A percentile compares a stretch with the other conserved stretches of the same genome.
phyloP scores from a whole-genome alignment of 2,113 vertebrate species.

The Hassar affinis region DNA sequence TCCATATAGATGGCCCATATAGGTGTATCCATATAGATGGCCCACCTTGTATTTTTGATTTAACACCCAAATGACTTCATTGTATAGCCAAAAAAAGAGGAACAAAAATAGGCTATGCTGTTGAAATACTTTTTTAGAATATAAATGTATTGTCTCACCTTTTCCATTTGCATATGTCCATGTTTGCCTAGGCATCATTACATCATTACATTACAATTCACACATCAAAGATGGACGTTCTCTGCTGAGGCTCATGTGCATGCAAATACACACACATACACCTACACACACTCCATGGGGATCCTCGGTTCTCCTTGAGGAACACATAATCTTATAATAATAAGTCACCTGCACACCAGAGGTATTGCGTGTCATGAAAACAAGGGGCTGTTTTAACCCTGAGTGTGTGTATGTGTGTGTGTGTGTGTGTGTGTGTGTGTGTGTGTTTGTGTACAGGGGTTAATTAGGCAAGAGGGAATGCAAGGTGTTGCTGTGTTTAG shows the following conservation, averaged over 20 bases:
- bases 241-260: not conserved
- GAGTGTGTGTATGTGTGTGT: slow-evolving; percentile 10
- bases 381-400: slow-evolving; percentile 36
- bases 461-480: slow-evolving; percentile 53
- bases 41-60: too few relatives aligned
- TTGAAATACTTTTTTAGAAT: too few relatives aligned
- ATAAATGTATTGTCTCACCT: too few relatives aligned
- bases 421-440: slow-evolving; percentile 21
- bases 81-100: too few relatives aligned
- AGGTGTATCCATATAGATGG: too few relatives aligned
- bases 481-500: slow-evolving; percentile 45
- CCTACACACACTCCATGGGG: not conserved
- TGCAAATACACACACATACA: not conserved
- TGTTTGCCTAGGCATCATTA: too few relatives aligned
- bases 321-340: not conserved
- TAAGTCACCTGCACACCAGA: slow-evolving; percentile 9
- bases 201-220: too few relatives aligned
- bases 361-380: slow-evolving; percentile 37
- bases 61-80: too few relatives aligned
- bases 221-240: too few relatives aligned
- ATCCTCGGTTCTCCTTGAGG: not conserved
- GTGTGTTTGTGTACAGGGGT: slow-evolving; percentile 15
- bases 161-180: too few relatives aligned
- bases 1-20: too few relatives aligned
- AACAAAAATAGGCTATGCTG: too few relatives aligned